These are phyloP conservation scores for Euclidia mi DNA, from an alignment of 2,888 invertebrate genomes.

Conservation along the genomic window DNA sequence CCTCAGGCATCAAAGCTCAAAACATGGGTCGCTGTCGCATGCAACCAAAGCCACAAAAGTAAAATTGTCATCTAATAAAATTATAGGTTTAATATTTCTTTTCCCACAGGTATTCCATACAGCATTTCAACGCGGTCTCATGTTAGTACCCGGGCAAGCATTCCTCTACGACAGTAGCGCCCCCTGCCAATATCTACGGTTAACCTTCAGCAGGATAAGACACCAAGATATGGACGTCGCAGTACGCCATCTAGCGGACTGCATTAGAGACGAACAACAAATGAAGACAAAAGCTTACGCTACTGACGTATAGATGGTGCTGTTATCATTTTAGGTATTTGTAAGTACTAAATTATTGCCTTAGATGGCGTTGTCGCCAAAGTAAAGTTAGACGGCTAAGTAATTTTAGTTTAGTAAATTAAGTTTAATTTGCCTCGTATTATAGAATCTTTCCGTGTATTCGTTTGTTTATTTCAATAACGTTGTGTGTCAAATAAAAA, in stretches of 20 bases:
- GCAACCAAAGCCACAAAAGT: too few relatives aligned
- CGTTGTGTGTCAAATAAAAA: too few relatives aligned
- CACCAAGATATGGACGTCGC: slow-evolving; percentile 92
- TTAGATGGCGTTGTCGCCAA: slow-evolving; percentile 21
- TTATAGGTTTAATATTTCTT: background rate
- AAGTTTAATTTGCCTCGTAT: too few relatives aligned
- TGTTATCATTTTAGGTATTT: slow-evolving; percentile 12
- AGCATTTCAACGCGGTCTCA: slow-evolving; percentile 92
- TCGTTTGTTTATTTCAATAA: too few relatives aligned
- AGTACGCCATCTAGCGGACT: slow-evolving; percentile 88
- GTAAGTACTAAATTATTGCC: background rate
- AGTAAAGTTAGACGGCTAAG: too few relatives aligned
- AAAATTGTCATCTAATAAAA: too few relatives aligned
- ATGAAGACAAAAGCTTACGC: slow-evolving; percentile 53
- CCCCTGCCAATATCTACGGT: slow-evolving; percentile 92
- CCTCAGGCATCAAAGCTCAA: too few relatives aligned
- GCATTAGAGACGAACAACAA: slow-evolving; percentile 90
- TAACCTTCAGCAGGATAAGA: slow-evolving; percentile 92
- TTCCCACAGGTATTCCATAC: slow-evolving; percentile 81
- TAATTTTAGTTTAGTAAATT: too few relatives aligned
- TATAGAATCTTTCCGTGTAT: too few relatives aligned
- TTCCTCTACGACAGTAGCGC: slow-evolving; percentile 91
- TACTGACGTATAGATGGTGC: slow-evolving; percentile 66
- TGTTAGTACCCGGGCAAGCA: slow-evolving; percentile 93
- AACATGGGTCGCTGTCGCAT: too few relatives aligned